Base-by-base conservation (phyloP, 1,140 invertebrate genomes). In the Chelonus insularis region DNA sequence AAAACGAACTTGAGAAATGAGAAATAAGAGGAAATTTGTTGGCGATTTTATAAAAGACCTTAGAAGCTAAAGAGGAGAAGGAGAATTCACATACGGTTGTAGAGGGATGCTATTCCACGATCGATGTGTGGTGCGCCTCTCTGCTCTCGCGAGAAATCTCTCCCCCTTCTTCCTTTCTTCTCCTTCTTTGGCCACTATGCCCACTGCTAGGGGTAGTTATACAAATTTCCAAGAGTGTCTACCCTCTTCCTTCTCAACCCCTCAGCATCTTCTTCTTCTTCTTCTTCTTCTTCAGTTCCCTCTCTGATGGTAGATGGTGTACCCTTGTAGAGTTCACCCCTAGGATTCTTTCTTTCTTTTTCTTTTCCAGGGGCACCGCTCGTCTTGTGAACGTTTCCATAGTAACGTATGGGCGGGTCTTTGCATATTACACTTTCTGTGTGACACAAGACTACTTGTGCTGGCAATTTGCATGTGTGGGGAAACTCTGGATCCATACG, bases 141-240 rank as follows among this genome's bases (percentile, higher is more conserved):
- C 16, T 43, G 41, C 41, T 16, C 41, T 43, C 16, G 12, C 14
- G 18, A 73, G 70, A 66, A 70, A 64, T 72, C 64, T 63, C 50
- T 32, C 41, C 29, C 57, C 54, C 54, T 48, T 50, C 29, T 55
- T 32, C 62, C 20, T 36, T 20, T n/a, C 56, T 52, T 23, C 37
- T 48, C 29, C 60, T 14, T 54, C 32, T 45, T 21, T 14, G 36
- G 51, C 16, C 41, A 9, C 37, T 23, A 12, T 56, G 18, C 51
- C 45, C 60, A 20, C 69, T 71, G 70, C 68, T 71, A 72, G 77
- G 74, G 74, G 77, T 80, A 79, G 78, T 80, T 79, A 78, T 79
- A 79, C 77, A 79, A 79, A 80, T 80, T 80, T 79, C 76, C 70
- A 77, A 78, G 76, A 78, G 76, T 77, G 72, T 77, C 75, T 77